A percentile compares a stretch with the other conserved stretches of the same genome.
Evolutionary conservation across 2,797 vertebrate species (phyloP).

Genomic region (Lithobates sylvaticus): DNA sequence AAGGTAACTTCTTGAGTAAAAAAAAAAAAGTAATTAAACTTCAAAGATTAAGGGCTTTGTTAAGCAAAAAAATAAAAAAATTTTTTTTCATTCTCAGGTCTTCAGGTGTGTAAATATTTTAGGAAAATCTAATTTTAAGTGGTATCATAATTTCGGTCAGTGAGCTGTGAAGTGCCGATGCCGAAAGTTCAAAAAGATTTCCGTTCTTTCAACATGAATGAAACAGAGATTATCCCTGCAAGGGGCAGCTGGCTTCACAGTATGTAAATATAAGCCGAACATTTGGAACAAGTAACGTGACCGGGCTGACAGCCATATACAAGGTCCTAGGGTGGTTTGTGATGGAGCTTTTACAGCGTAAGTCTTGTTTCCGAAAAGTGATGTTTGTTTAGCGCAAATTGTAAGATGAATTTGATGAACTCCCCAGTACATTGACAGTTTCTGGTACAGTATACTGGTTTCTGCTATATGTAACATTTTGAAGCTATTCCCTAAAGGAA

Average conservation of each 20-base stretch:
- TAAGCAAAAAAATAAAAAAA: not conserved
- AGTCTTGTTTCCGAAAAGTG: not conserved
- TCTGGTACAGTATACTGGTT: not conserved
- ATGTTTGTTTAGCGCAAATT: not conserved
- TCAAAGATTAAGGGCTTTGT: not conserved
- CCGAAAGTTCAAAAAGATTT: slow-evolving; percentile 19
- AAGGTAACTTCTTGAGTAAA: no score
- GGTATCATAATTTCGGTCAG: not conserved
- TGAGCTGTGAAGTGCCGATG: not conserved
- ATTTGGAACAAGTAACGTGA: slow-evolving; percentile 11
- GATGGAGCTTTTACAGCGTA: not conserved
- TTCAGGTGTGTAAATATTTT: not conserved
- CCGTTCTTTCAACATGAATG: slow-evolving; percentile 26
- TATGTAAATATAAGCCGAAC: slow-evolving; percentile 7
- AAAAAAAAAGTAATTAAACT: not conserved
- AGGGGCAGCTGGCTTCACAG: slow-evolving; percentile 42
- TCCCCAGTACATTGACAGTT: not conserved
- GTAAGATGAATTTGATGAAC: not conserved
- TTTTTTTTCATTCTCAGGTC: not conserved
- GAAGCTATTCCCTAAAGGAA: not conserved
- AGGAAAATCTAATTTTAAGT: not conserved
- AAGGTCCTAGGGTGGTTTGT: not conserved
- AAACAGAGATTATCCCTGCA: slow-evolving; percentile 23
- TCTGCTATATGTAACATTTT: not conserved
- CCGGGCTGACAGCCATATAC: slow-evolving; percentile 3